Percentiles rank a stretch among this genome's conserved stretches.
Conservation (phyloP, 2,888 invertebrate genomes). For the Onchidella celtica region DNA sequence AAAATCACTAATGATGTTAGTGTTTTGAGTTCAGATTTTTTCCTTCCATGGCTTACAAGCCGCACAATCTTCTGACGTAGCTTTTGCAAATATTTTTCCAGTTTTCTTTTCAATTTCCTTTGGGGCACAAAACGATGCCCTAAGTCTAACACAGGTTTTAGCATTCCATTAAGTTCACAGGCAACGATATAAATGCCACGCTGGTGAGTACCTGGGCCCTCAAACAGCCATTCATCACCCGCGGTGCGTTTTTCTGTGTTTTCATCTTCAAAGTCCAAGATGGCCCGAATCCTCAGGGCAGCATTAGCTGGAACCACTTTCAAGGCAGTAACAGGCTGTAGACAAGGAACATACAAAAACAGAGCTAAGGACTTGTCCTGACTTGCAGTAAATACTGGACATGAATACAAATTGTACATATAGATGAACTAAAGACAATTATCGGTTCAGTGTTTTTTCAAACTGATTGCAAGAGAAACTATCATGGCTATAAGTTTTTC, state of each 20-base stretch:
- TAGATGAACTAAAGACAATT: too few relatives aligned
- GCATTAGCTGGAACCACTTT: constrained; percentile 80
- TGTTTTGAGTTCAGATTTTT: background rate
- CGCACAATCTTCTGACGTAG: background rate
- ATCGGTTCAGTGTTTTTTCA: too few relatives aligned
- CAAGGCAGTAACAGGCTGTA: constrained; percentile 77
- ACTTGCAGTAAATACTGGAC: too few relatives aligned
- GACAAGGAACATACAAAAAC: background rate
- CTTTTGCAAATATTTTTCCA: background rate
- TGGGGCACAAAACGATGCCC: background rate
- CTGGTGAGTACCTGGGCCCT: constrained; percentile 76
- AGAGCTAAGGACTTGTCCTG: too few relatives aligned
- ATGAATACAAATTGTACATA: too few relatives aligned
- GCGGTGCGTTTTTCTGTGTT: constrained; percentile 78
- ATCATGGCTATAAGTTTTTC: too few relatives aligned
- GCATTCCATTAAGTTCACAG: background rate
- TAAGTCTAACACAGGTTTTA: background rate
- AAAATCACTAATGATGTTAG: too few relatives aligned
- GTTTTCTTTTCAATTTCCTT: background rate
- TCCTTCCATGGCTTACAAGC: background rate
- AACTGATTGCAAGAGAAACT: too few relatives aligned
- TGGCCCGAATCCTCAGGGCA: constrained; percentile 80
- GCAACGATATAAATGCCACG: background rate
- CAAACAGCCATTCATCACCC: constrained; percentile 82
- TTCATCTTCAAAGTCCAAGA: constrained; percentile 80